phyloP scores from a whole-genome alignment of 2,113 vertebrate genomes.

The Apteryx owenii region DNA sequence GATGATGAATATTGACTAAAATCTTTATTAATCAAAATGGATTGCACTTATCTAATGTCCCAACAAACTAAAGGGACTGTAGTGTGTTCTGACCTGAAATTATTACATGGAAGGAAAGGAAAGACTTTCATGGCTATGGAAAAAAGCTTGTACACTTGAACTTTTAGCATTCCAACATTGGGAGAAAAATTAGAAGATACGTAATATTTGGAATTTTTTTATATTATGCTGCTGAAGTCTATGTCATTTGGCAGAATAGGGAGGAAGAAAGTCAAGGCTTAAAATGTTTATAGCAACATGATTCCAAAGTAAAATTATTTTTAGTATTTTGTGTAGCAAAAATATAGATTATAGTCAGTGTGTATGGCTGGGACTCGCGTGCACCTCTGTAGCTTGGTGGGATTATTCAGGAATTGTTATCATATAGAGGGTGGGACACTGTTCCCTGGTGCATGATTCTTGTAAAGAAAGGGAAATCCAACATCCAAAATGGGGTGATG shows the following conservation, averaged over 20 bases:
- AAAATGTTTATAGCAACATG: background rate
- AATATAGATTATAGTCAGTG: background rate
- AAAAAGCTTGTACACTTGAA: background rate
- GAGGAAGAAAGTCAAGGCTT: background rate
- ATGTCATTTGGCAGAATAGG: background rate
- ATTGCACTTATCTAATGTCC: background rate
- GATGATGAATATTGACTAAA: background rate
- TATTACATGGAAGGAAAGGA: background rate
- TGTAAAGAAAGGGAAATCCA: background rate
- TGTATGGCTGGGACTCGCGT: no score
- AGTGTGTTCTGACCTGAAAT: background rate
- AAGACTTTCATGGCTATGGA: background rate
- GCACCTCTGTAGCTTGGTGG: no score
- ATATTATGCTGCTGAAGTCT: rapidly evolving
- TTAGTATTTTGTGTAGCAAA: background rate
- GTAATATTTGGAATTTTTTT: background rate
- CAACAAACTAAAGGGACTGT: background rate
- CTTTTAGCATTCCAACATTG: background rate
- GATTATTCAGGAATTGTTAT: no score
- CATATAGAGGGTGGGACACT: no score
- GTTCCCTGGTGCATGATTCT: no score
- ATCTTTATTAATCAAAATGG: background rate
- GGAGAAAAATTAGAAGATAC: background rate
- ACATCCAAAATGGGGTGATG: background rate
- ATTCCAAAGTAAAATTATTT: background rate